phyloP scores from a whole-genome alignment of 2,888 invertebrate species.

The Heliconius cydno region DNA sequence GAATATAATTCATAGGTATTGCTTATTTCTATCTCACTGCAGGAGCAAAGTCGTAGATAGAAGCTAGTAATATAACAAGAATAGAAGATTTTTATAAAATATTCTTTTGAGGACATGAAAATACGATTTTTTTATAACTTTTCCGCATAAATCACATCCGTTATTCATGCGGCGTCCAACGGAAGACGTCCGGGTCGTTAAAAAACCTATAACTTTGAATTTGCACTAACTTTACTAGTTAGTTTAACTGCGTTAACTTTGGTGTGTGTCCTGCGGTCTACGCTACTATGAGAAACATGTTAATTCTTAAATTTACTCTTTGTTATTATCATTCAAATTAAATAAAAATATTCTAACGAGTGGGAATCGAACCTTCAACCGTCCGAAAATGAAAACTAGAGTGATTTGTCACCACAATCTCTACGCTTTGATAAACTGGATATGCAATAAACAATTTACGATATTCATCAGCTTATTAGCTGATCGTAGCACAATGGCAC shows the following conservation, averaged over 20 bases:
- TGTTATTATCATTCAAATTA: too few species aligned
- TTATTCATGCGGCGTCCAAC: slow-evolving; percentile 10
- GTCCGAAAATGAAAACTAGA: too few species aligned
- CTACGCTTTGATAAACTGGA: too few species aligned
- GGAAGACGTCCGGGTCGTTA: slow-evolving; percentile 24
- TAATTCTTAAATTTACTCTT: too few species aligned
- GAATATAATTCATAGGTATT: background rate
- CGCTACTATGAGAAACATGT: background rate
- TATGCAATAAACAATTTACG: too few species aligned
- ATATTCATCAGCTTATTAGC: too few species aligned
- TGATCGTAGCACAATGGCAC: too few species aligned
- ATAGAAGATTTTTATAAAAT: background rate
- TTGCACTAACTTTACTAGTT: background rate
- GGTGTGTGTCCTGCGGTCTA: slow-evolving; percentile 4
- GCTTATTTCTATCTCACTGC: too few species aligned
- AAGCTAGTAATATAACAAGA: background rate
- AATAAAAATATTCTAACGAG: too few species aligned
- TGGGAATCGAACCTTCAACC: too few species aligned
- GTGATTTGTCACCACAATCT: too few species aligned
- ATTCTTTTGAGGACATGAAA: background rate
- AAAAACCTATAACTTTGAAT: slow-evolving; percentile 24
- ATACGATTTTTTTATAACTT: background rate
- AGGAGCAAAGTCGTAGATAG: too few species aligned
- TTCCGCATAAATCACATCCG: slow-evolving; percentile 7
- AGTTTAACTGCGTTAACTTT: slow-evolving; percentile 5